Base-by-base conservation (phyloP, 2,888 invertebrate genomes). In the Microplitis deprimator region DNA sequence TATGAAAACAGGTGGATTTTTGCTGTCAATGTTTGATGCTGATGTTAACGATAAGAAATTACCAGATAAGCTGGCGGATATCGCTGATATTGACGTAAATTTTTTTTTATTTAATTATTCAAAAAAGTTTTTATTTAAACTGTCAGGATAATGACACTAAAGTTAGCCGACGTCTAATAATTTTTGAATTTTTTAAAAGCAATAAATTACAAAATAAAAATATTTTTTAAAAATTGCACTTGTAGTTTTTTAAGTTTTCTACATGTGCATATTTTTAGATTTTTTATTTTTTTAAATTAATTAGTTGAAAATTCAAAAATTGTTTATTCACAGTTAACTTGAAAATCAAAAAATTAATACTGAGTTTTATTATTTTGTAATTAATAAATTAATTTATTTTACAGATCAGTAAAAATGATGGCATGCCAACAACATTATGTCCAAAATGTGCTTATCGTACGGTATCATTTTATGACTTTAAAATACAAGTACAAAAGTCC, bases 391-490 rank as follows among this genome's bases (percentile, higher is more conserved):
- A 20, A 38, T 50, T 68, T 13, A 50, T 40, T n/a, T 83, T 83
- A 59, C 73, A 89, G 89, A 85, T 89, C n/a, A 81, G 85, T 60
- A 83, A 80, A 59, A 83, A 81, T 41, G 89, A 89, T 80, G 89
- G 87, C 0, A 62, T 89, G 62, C 89, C 89, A 39, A 84, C 82
- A 16, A 88, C 86, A 81, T 81, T 89, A 0, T 89, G 89, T 59
- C 79, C 84, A 1, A 89, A 87, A 79, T 89, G 89, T 82, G 88
- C 87, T 6, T 86, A 87, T 64, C 84, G 86, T 41, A 88, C 87
- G 0, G 84, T 86, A 75, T 79, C 86, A 20, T 89, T 87, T 75
- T 85, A 88, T 73, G 84, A 87, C 59, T 89, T 89, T 40, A 88
- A 87, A 73, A 77, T 82, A 1, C 84, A 88, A 79, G 88, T 89